Conservation (phyloP, 2,888 invertebrate species). For the Agrotis segetum region DNA sequence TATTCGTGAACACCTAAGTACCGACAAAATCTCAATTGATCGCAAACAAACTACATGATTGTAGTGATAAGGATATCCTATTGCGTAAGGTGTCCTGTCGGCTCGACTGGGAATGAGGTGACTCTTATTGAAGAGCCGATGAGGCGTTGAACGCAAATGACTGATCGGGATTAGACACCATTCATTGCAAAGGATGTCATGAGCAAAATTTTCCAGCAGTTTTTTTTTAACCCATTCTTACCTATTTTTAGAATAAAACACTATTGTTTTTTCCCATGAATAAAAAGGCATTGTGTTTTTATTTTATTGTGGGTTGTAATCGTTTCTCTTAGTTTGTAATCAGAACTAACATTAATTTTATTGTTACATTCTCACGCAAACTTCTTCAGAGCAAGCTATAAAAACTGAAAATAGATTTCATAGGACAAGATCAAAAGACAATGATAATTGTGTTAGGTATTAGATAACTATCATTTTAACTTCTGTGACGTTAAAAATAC, state of each 20-base stretch:
- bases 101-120: constrained; percentile 29
- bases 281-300: constrained; percentile 5
- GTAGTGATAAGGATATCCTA: constrained; percentile 45
- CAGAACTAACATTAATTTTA: neutral
- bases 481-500: no score
- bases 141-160: neutral
- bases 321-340: constrained; percentile 3
- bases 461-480: neutral
- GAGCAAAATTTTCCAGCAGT: neutral
- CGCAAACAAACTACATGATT: constrained; percentile 8
- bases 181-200: neutral
- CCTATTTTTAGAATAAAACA: no score
- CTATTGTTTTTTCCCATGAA: constrained; percentile 3
- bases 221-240: neutral
- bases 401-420: neutral
- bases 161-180: no score
- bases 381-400: neutral
- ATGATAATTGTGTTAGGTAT: neutral
- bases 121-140: neutral
- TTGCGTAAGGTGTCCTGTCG: constrained; percentile 44
- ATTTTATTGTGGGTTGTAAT: no score
- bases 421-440: constrained; percentile 6
- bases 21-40: constrained; percentile 13
- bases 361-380: constrained; percentile 7
- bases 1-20: neutral